These are phyloP conservation scores for Cotesia congregata DNA, from an alignment of 2,888 invertebrate species.

Conservation along the genomic window DNA sequence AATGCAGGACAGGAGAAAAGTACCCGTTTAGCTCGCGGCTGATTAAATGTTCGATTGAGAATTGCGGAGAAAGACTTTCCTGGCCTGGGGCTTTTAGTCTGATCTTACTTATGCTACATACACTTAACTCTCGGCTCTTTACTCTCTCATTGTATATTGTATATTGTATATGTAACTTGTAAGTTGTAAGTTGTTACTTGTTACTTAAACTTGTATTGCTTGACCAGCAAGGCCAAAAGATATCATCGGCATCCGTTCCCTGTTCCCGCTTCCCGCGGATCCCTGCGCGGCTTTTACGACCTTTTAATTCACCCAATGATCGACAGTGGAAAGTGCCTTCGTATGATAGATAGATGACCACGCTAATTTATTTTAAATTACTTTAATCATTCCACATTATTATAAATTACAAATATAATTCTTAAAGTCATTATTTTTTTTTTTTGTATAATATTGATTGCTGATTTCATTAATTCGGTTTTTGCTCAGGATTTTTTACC, in stretches of 20 bases:
- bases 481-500: too few species aligned
- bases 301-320: constrained; percentile 15
- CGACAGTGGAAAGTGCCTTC: constrained; percentile 40
- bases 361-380: constrained; percentile 19
- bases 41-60: constrained; percentile 34
- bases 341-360: constrained; percentile 16
- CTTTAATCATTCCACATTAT: not conserved
- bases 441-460: not conserved
- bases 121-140: not conserved
- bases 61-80: constrained; percentile 30
- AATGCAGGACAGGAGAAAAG: constrained; percentile 27
- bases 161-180: not conserved
- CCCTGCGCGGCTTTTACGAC: constrained; percentile 27
- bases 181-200: not conserved
- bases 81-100: constrained; percentile 19
- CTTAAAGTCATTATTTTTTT: not conserved
- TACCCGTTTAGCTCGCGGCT: constrained; percentile 12
- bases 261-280: not conserved
- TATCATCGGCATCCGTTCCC: constrained; percentile 36
- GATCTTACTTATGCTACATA: too few species aligned
- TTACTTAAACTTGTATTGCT: not conserved
- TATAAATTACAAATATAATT: not conserved
- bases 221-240: constrained; percentile 16
- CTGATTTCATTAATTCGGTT: too few species aligned
- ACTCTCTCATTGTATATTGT: not conserved